Conservation (phyloP, 2,888 invertebrate genomes). For the Noctua comes region DNA sequence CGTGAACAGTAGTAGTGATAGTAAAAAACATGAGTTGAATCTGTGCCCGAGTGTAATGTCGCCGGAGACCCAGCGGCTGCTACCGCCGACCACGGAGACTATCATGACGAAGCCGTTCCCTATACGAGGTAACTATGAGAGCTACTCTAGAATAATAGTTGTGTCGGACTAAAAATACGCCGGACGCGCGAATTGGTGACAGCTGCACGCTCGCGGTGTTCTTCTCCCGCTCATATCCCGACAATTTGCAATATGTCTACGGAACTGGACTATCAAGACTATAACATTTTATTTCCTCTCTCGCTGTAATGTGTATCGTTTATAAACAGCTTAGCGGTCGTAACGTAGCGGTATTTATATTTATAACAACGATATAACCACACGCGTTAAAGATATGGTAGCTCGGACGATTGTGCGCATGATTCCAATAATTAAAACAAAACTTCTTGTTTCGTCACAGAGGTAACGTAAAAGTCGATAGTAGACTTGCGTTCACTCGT, state of each 20-base stretch:
- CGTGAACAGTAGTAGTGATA: constrained; percentile 79
- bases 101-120: constrained; percentile 97
- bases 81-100: constrained; percentile 95
- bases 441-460: constrained; percentile 17
- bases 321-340: constrained; percentile 36
- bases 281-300: constrained; percentile 43
- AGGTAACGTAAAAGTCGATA: constrained; percentile 9
- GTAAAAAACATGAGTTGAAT: constrained; percentile 89
- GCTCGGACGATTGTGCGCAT: constrained; percentile 6
- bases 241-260: constrained; percentile 56
- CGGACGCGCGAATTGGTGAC: constrained; percentile 68
- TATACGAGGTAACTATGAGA: constrained; percentile 92
- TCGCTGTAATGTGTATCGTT: constrained; percentile 38
- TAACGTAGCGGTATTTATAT: constrained; percentile 44
- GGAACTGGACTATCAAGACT: constrained; percentile 48
- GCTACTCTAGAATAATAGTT: constrained; percentile 63
- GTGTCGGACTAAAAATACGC: constrained; percentile 78
- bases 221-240: constrained; percentile 55
- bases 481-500: constrained; percentile 6
- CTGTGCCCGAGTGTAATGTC: constrained; percentile 94
- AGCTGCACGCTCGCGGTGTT: constrained; percentile 64
- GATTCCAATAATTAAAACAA: constrained; percentile 21
- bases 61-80: constrained; percentile 91
- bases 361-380: constrained; percentile 25
- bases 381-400: constrained; percentile 6